Percentiles rank a stretch among this genome's conserved stretches.
Evolutionary conservation across 2,797 vertebrate species (phyloP).

Genomic region (Fringilla coelebs): DNA sequence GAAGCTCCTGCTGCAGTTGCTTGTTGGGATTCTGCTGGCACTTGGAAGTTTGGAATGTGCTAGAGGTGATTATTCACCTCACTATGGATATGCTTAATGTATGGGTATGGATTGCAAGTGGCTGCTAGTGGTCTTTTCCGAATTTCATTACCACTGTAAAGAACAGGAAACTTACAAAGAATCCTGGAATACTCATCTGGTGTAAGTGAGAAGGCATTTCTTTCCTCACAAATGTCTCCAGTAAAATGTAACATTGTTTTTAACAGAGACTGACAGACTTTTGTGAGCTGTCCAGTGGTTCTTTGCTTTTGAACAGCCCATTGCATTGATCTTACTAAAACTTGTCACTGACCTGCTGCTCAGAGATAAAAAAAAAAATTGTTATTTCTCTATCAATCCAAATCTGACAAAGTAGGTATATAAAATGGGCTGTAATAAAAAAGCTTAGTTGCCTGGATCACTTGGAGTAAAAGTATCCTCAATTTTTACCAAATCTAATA

Average conservation of each 20-base stretch:
- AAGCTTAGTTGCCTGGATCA: not conserved
- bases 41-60: not conserved
- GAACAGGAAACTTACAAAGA: not conserved
- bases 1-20: not conserved
- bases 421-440: not conserved
- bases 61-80: not conserved
- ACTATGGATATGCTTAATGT: not conserved
- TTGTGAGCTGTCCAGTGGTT: not conserved
- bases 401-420: not conserved
- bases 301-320: not conserved
- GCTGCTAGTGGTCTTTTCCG: not conserved
- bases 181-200: fast-evolving
- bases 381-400: not conserved
- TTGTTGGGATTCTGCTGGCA: not conserved
- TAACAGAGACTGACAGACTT: not conserved
- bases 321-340: not conserved
- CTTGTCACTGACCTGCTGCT: not conserved
- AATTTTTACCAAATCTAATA: not conserved
- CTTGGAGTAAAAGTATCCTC: not conserved
- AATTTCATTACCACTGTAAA: not conserved
- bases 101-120: not conserved
- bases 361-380: not conserved
- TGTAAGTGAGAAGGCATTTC: not conserved
- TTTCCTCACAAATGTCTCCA: not conserved
- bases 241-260: not conserved